Evolutionary conservation across 2,888 invertebrate species (phyloP), one percentile per base, ranked within the genome.

Genomic region (Corbicula japonica): DNA sequence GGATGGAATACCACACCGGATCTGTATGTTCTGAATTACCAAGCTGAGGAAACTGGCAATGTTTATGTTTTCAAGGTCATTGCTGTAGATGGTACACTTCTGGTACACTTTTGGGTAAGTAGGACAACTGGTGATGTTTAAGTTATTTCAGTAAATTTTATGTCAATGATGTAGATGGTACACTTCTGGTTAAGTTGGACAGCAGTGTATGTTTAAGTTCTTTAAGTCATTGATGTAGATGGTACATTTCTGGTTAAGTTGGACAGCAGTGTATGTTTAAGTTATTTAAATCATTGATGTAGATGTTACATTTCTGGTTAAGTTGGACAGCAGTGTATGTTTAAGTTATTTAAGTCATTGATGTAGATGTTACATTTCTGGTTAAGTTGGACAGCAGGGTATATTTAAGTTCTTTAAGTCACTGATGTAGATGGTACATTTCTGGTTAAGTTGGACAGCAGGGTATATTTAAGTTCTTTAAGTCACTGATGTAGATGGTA

Each of bases 1-100:
- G 95, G 95, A 50, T 97, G 97, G 97, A 97, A 96, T 92, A 94
- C 94, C 56, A 73, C 77, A 38, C 94, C 94, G 54, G 95, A 95
- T n/a, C 95, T 95, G 83, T 97, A 96, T 91, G 95, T 96, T 0
- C 92, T 97, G 30, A 95, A 96, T 87, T 97, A 97, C 93, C 63
- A 63, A 28, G 58, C 61, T 10, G 66, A 97, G 92, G 44, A 75
- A 23, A 66, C 72, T 10, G 63, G 75, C 1, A 58, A 72, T 8
- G 58, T 75, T 0, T 87, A 83, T 54, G 48, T 88, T 8, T 75
- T 90, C 21, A 89, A 90, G 80, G 83, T 87, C 10, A 81, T 90
- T n/a, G 54, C 73, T n/a, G 80, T 87, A 2, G 89, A 89, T 65
- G 76, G 74, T 5, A 77, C 75, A 18, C 58, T 89, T 2, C 68